Base-by-base conservation (phyloP, 1,140 invertebrate species). In the Scaptomyza pallida region DNA sequence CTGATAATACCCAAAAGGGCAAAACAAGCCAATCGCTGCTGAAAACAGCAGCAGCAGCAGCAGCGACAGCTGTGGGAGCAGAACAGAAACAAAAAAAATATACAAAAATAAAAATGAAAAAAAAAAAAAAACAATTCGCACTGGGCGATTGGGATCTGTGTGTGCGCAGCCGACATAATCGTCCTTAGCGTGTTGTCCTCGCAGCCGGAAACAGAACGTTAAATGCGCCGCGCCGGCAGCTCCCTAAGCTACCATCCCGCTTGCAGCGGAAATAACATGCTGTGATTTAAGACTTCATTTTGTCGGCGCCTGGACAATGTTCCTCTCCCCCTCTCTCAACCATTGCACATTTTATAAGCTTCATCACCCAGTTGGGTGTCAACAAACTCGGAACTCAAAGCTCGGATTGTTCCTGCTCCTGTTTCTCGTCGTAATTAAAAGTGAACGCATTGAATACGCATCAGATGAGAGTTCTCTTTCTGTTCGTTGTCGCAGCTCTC, bases 221-320 rank as follows among this genome's bases (percentile, higher is more conserved):
- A 70, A 81, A 70, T 77, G 71, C 60, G 64, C 64, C 50, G 59
- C 43, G 54, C 71, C 52, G 71, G 69, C 56, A 61, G 13, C 52
- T 51, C 52, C 33, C 23, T 19, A 40, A 61, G 30, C 19, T 21
- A 43, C 50, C 0, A 19, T 3, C 3, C 23, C 51, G 44, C 68
- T 37, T 65, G 68, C 59, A 70, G 72, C 57, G 73, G 88, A 89
- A 89, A 89, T 86, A 90, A 89, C 88, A 89, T 89, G 78, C 88
- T 90, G 88, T 89, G 88, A 89, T 90, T 89, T 89, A 89, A 89
- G 88, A 89, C 81, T 88, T 77, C 78, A 78, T 80, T 90, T 88
- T 80, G 82, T 72, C 81, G 77, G 56, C 51, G 40, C 44, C 35
- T 37, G 15, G 17, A 59, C 21, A 63, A 33, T 59, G 62, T 48